These are phyloP conservation scores for Charaxes varanes DNA, from an alignment of 1,140 invertebrate genomes.

Conservation along the genomic window DNA sequence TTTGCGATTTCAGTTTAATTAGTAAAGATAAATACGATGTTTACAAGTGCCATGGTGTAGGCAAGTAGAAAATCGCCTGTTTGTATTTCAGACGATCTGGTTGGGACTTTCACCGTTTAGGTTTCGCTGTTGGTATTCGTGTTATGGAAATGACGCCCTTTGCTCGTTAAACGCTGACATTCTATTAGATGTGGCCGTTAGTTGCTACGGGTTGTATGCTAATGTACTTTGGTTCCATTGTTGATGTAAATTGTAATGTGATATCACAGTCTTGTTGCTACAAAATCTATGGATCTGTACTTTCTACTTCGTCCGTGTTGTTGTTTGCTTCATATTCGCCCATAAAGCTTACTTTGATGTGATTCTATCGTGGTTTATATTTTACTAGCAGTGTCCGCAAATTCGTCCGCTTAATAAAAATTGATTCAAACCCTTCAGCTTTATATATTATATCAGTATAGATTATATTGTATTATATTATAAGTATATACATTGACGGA, in stretches of 20 bases:
- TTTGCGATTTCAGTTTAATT: no score
- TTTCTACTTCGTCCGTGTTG: slow-evolving; percentile 6
- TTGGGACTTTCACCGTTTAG: slow-evolving; percentile 63
- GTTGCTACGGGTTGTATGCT: slow-evolving; percentile 11
- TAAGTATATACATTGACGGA: no score
- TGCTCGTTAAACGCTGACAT: slow-evolving; percentile 29
- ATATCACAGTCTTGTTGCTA: slow-evolving; percentile 7
- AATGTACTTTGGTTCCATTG: slow-evolving; percentile 12
- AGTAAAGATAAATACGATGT: no score
- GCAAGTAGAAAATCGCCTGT: slow-evolving; percentile 45
- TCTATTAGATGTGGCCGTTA: slow-evolving; percentile 18
- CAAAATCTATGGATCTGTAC: slow-evolving; percentile 8
- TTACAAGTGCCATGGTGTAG: slow-evolving; percentile 42
- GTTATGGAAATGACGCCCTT: slow-evolving; percentile 59
- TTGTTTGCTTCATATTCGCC: no score
- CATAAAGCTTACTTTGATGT: no score
- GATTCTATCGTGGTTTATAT: no score
- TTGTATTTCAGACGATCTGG: slow-evolving; percentile 58
- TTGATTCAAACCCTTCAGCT: no score
- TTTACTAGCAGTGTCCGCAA: no score
- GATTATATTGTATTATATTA: no score
- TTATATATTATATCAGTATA: no score
- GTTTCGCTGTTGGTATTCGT: slow-evolving; percentile 59
- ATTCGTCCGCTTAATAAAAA: no score
- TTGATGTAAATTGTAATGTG: slow-evolving; percentile 4